These are phyloP conservation scores for Anneissia japonica DNA, from an alignment of 35 echinoderm and acorn worm genomes.

Conservation along the genomic window DNA sequence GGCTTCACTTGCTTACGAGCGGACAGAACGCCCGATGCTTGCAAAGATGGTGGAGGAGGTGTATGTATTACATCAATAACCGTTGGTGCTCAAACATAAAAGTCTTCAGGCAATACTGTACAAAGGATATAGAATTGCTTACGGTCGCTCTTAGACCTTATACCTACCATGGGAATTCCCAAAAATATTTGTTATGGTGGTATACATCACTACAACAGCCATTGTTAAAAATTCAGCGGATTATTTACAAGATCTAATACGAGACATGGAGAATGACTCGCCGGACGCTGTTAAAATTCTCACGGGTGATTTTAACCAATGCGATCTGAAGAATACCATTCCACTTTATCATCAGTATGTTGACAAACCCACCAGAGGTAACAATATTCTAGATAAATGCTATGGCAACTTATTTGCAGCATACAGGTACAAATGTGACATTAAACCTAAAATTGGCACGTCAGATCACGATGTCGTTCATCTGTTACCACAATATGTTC, in stretches of 20 bases:
- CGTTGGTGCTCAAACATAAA: too few species aligned
- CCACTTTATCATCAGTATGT: constrained; percentile 23
- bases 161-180: constrained; percentile 23
- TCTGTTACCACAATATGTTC: constrained; percentile 19
- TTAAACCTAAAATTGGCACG: constrained; percentile 18
- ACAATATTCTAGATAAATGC: constrained; percentile 20
- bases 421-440: constrained; percentile 17
- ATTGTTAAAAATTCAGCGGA: too few species aligned
- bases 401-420: constrained; percentile 13
- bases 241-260: neutral
- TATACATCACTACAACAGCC: too few species aligned
- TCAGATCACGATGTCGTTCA: constrained; percentile 19
- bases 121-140: too few species aligned
- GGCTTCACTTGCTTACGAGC: too few species aligned
- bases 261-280: neutral
- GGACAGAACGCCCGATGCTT: too few species aligned
- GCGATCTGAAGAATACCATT: constrained; percentile 9
- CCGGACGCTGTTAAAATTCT: constrained; percentile 17
- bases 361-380: constrained; percentile 12
- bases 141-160: too few species aligned
- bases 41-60: too few species aligned
- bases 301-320: constrained; percentile 32
- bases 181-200: neutral
- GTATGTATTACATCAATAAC: neutral
- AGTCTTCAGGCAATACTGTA: too few species aligned